A percentile compares a stretch with the other conserved stretches of the same genome.
phyloP scores from a whole-genome alignment of 2,113 vertebrate genomes.

The Salvelinus sp. region DNA sequence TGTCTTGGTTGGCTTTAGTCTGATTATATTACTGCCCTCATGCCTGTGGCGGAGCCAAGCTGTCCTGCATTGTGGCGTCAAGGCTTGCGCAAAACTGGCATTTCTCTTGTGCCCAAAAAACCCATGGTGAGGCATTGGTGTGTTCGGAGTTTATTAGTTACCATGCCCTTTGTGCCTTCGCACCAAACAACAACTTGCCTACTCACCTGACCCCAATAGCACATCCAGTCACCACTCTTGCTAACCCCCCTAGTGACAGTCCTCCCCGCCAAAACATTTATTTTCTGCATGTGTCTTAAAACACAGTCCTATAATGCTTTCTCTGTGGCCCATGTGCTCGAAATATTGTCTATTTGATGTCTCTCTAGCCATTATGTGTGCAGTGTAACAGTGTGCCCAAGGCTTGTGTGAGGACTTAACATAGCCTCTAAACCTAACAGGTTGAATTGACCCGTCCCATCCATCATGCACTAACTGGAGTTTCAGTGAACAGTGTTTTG shows the following conservation, averaged over 20 bases:
- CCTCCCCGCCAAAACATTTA: constrained; percentile 23
- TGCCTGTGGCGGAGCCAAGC: constrained; percentile 88
- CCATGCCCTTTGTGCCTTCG: constrained; percentile 26
- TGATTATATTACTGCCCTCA: constrained; percentile 90
- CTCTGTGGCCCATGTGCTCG: constrained; percentile 30
- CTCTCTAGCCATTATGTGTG: not conserved
- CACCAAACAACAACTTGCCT: constrained; percentile 28
- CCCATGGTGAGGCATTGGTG: constrained; percentile 91
- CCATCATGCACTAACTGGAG: not conserved
- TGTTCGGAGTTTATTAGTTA: constrained; percentile 60
- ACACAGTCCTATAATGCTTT: constrained; percentile 28
- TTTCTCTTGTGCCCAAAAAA: constrained; percentile 97
- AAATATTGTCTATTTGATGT: not conserved
- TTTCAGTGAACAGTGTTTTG: not conserved
- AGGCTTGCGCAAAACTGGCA: constrained; percentile 99
- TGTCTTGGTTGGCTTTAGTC: constrained; percentile 92
- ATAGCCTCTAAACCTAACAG: not conserved
- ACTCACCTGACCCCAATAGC: constrained; percentile 40
- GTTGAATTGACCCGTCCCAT: not conserved
- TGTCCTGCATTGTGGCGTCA: constrained; percentile 98
- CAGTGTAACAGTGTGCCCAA: not conserved
- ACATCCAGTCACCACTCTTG: constrained; percentile 16
- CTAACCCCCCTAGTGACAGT: not conserved
- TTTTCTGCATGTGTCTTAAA: constrained; percentile 32
- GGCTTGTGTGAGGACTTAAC: constrained; percentile 4